Percentiles rank a stretch among this genome's conserved stretches.
Conservation (phyloP, 2,888 invertebrate species). For the Cryptosula pallasiana region DNA sequence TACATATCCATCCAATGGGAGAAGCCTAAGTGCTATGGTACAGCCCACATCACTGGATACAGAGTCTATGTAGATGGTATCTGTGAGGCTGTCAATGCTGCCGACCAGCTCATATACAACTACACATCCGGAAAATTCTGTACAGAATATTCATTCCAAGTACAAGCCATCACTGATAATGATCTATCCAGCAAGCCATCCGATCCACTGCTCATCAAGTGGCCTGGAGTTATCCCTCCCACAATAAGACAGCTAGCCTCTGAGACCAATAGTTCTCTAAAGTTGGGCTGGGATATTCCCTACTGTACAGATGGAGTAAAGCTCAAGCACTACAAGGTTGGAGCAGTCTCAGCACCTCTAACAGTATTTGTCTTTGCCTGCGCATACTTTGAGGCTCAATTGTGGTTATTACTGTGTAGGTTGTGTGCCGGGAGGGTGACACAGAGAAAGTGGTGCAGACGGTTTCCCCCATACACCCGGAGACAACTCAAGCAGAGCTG, state of each 20-base stretch:
- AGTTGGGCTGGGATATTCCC: slow-evolving; percentile 49
- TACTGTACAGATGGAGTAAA: slow-evolving; percentile 48
- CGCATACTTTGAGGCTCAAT: slow-evolving; percentile 40
- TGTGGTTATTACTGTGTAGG: slow-evolving; percentile 40
- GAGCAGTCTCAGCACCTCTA: slow-evolving; percentile 20
- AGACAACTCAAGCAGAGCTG: slow-evolving; percentile 47
- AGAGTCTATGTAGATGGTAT: slow-evolving; percentile 53
- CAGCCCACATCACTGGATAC: slow-evolving; percentile 49
- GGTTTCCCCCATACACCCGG: slow-evolving; percentile 48
- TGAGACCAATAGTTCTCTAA: slow-evolving; percentile 42
- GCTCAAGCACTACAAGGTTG: slow-evolving; percentile 51
- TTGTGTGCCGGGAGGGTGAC: slow-evolving; percentile 45
- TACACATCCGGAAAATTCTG: slow-evolving; percentile 51
- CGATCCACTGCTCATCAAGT: slow-evolving; percentile 48
- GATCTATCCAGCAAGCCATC: slow-evolving; percentile 47
- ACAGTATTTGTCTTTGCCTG: neutral
- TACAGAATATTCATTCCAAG: slow-evolving; percentile 52
- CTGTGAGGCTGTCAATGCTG: slow-evolving; percentile 44
- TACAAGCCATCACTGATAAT: slow-evolving; percentile 50
- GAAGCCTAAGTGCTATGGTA: slow-evolving; percentile 49
- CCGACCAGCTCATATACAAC: slow-evolving; percentile 47
- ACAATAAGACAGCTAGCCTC: slow-evolving; percentile 39
- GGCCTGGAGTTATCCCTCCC: slow-evolving; percentile 50
- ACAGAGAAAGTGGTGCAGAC: slow-evolving; percentile 45
- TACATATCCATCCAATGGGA: slow-evolving; percentile 54